These are phyloP conservation scores for Ia io DNA, from an alignment of 2,113 vertebrate genomes.

Conservation along the genomic window DNA sequence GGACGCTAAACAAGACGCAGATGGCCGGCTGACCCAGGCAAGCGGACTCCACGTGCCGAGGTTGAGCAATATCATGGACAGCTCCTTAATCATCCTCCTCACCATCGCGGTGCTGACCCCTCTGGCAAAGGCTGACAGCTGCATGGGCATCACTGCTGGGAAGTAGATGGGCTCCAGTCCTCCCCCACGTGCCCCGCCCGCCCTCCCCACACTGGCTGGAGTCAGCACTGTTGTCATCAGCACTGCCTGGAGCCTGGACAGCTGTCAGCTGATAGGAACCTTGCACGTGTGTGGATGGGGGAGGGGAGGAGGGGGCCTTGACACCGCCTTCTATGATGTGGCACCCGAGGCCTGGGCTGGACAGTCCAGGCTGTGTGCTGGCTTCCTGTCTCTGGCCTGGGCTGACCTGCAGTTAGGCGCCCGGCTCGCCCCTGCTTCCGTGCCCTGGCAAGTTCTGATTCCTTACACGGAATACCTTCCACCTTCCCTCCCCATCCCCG, in stretches of 20 bases:
- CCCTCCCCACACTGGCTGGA: neutral
- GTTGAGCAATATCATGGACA: slow-evolving; percentile 42
- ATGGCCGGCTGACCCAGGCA: slow-evolving; percentile 23
- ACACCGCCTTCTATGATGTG: neutral
- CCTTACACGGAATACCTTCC: neutral
- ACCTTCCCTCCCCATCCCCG: neutral
- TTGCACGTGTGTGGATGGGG: neutral
- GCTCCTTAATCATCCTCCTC: neutral
- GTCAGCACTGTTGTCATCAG: neutral
- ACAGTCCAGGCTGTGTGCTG: too few relatives aligned
- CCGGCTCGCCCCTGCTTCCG: neutral
- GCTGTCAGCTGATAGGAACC: neutral
- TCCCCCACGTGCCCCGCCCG: neutral
- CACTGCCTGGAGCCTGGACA: neutral
- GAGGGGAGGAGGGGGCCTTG: neutral
- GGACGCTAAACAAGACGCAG: slow-evolving; percentile 29
- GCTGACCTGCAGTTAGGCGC: neutral
- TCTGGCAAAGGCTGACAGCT: neutral
- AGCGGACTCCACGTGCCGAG: neutral
- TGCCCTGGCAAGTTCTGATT: neutral
- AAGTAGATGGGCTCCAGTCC: neutral
- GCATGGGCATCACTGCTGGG: slow-evolving; percentile 36
- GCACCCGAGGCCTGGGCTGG: neutral
- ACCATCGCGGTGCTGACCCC: slow-evolving; percentile 17
- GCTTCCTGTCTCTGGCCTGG: neutral